Evolutionary conservation across 2,888 invertebrate genomes (phyloP).

Genomic region (Steinernema carpocapsae): DNA sequence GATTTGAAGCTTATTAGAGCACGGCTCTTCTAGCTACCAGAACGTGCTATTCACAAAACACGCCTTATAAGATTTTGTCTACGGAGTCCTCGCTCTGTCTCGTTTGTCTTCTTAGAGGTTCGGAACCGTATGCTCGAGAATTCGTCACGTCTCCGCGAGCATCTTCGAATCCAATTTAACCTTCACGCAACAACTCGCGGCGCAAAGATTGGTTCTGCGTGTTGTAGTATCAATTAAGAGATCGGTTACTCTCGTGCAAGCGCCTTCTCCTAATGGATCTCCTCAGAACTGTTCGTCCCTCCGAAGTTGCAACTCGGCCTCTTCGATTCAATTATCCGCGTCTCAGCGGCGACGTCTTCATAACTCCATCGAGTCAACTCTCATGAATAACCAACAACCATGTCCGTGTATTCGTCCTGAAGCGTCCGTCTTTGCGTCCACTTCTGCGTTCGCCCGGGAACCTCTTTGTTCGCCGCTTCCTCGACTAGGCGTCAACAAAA

Average conservation of each 20-base stretch:
- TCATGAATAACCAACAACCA: constrained; percentile 14
- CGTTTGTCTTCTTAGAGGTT: no score
- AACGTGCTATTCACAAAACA: no score
- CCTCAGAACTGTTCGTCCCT: neutral
- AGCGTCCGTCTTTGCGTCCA: neutral
- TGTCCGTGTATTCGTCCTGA: no score
- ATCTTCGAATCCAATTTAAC: neutral
- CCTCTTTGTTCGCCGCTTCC: neutral
- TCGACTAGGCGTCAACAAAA: neutral
- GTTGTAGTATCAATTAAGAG: constrained; percentile 24
- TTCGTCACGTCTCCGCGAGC: neutral
- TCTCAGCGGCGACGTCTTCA: constrained; percentile 1
- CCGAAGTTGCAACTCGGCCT: no score
- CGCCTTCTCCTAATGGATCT: neutral
- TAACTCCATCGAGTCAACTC: neutral
- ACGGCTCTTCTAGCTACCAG: no score
- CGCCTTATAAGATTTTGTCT: no score
- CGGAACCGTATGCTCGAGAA: neutral
- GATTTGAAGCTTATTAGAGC: no score
- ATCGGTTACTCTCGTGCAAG: neutral
- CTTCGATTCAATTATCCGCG: no score
- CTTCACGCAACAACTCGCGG: neutral
- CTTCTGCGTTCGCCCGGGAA: no score
- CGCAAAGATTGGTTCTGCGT: constrained; percentile 1
- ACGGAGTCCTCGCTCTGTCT: no score